Evolutionary conservation across 2,113 vertebrate genomes (phyloP).

Genomic region (Scopus umbretta): DNA sequence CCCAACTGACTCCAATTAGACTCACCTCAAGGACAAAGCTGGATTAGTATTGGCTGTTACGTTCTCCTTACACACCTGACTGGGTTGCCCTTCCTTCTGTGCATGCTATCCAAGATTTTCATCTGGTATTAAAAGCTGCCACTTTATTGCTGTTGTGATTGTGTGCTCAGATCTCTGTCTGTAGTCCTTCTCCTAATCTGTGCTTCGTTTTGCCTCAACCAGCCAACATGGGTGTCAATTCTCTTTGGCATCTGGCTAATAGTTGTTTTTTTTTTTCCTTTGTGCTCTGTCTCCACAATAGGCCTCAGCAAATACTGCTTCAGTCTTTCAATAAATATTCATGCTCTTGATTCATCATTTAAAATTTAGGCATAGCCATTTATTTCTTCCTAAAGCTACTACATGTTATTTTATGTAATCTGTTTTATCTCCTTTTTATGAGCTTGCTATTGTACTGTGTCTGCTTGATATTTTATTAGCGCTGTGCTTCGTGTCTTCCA

Average conservation of each 20-base stretch:
- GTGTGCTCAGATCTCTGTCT: neutral
- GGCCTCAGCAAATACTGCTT: neutral
- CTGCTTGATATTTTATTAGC: neutral
- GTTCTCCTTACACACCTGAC: neutral
- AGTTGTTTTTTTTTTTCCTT: neutral
- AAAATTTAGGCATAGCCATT: neutral
- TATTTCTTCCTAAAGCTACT: neutral
- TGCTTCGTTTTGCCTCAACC: neutral
- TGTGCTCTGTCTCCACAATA: neutral
- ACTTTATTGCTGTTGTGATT: neutral
- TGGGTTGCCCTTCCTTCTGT: neutral
- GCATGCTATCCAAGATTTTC: neutral
- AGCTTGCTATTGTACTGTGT: neutral
- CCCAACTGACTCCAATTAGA: neutral
- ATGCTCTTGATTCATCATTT: neutral
- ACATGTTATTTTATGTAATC: neutral
- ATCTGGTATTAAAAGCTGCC: neutral
- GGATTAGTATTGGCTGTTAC: neutral
- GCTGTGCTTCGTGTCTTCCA: neutral
- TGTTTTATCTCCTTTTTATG: slow-evolving; percentile 32
- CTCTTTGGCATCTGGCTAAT: neutral
- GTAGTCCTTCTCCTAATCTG: neutral
- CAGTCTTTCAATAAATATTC: neutral
- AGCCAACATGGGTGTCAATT: neutral
- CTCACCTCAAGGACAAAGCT: neutral